Evolutionary conservation across 2,797 vertebrate species (phyloP), one percentile per base, ranked within the genome.

Genomic region (Odontamblyopus lacepedii): DNA sequence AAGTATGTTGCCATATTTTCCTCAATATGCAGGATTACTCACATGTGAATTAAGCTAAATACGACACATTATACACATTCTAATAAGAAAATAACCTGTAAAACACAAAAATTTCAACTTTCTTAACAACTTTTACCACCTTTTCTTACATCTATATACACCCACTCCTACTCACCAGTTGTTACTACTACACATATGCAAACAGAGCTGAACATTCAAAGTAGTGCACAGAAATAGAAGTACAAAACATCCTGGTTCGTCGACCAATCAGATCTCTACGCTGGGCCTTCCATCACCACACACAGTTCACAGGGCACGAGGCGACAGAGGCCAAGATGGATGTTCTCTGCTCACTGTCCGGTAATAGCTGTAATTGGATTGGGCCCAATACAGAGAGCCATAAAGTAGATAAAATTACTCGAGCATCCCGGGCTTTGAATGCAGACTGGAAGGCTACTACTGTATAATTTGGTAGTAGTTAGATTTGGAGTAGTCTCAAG

Each of bases 351-450:
- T 71, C 38, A 61, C 41, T 64, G 32, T 59, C 68, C 60, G 30
- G 75, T 71, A 70, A 78, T 56, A 51, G 5, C 66, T 74, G 65
- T 83, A 78, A 87, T 66, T 75, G 44, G 19, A 78, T 86, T 83
- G 27, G 56, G 70, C 73, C 44, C 63, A 61, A 74, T 38, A 75
- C 73, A 64, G 59, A 0, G 6, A 69, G 67, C 50, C 72, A 73
- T 76, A 63, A 27, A 70, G 62, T 12, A 66, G 74, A 77, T 73
- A 29, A 3, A 81, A 77, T 75, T 27, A 80, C 70, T 83, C 35
- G 70, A 73, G 32, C 55, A 66, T 63, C 44, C 29, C 69, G 1
- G 41, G 44, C 15, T 64, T 59, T 62, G 63, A 57, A 55, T 65
- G 50, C n/a, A 27, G 56, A 57, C 41, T 63, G 66, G 18, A 75